Evolutionary conservation across 2,113 vertebrate genomes (phyloP), one percentile per base, ranked within the genome.

Genomic region (Trogon surrucura): DNA sequence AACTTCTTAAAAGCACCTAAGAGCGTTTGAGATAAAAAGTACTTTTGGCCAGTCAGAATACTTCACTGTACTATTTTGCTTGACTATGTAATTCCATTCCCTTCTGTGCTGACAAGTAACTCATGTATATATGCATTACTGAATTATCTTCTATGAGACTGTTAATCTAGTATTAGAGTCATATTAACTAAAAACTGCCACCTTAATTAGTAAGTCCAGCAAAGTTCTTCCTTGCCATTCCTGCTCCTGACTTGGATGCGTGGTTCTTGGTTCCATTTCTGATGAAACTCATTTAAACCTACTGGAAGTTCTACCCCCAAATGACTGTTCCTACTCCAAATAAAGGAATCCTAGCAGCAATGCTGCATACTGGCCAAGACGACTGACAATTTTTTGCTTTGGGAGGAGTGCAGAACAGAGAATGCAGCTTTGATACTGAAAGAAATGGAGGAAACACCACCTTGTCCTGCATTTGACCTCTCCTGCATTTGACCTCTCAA

Each of bases 281-380:
- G n/a, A 1, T 50, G 70, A 71, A 54, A 26, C 25, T n/a, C 54
- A 25, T 11, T 48, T 36, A 38, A 51, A 23, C 11, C 29, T 38
- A 26, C 11, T 0, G 0, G 41, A 29, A 36, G 15, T 9, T 14
- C 47, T 44, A 41, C 47, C 34, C 44, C 21, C 8, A 0, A 44
- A 30, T 54, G 25, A 41, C 25, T 36, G 13, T 51, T 62, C 20
- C 34, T 1, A 2, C 21, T 56, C 34, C 32, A 60, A 30, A 25
- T 16, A 8, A 61, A 29, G 14, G 17, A n/a, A 78, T 9, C 26
- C 9, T 1, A 18, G 57, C 53, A 27, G 44, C 25, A 48, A 6
- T 0, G 4, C 5, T 34, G 32, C 18, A 8, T 0, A 0, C 61
- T 23, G 32, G 67, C 25, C 11, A 9, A 22, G 57, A 14, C 12